Conservation (phyloP, 2,797 vertebrate species). For the Cheirogaleus major region DNA sequence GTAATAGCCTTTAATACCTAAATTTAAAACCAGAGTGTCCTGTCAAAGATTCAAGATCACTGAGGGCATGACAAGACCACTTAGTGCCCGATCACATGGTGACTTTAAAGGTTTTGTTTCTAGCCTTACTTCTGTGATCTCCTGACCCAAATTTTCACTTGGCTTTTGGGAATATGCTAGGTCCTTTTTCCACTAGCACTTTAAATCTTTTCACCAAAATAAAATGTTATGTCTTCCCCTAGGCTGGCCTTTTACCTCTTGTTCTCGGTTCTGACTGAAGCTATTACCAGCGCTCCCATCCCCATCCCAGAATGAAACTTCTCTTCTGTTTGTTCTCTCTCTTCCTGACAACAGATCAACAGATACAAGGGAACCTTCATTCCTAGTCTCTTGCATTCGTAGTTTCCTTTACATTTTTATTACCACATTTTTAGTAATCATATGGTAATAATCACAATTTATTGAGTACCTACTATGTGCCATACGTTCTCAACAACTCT, state of each 20-base stretch:
- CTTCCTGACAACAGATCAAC: not conserved
- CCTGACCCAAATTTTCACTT: not conserved
- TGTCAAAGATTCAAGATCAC: not conserved
- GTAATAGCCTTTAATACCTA: not conserved
- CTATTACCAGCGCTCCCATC: not conserved
- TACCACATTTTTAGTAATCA: not conserved
- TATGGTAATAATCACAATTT: not conserved
- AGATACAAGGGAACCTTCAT: not conserved
- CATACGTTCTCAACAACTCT: not conserved
- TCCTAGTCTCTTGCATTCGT: not conserved
- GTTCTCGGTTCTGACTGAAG: not conserved
- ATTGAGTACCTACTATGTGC: not conserved
- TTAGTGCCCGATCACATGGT: not conserved
- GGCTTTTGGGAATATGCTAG: not conserved
- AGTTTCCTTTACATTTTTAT: not conserved
- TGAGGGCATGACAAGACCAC: not conserved
- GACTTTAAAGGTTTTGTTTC: not conserved
- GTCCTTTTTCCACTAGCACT: not conserved
- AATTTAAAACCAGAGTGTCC: not conserved
- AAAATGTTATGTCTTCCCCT: not conserved
- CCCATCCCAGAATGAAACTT: not conserved
- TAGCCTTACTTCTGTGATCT: not conserved
- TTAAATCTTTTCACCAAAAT: not conserved
- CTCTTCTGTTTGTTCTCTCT: not conserved
- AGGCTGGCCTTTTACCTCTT: not conserved